Percentiles rank a stretch among this genome's conserved stretches.
Conservation (phyloP, 1,140 invertebrate genomes). For the Hypsibius dujardini region DNA sequence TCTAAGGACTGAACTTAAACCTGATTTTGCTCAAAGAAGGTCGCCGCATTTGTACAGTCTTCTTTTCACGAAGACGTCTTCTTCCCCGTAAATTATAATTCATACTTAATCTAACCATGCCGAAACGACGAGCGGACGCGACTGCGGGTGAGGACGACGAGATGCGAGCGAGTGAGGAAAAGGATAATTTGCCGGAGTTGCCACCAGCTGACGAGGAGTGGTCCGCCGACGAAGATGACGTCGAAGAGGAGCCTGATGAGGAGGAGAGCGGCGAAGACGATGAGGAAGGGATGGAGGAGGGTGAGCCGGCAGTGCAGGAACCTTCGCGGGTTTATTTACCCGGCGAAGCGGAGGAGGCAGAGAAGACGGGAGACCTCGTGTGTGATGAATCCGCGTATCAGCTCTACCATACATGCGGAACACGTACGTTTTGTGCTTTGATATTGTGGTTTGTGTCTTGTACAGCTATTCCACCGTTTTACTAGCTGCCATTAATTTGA, state of each 20-base stretch:
- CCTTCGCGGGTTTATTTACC: conserved; percentile 53
- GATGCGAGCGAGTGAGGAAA: no score
- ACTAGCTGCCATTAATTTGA: not conserved
- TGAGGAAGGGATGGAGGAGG: conserved; percentile 25
- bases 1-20: no score
- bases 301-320: conserved; percentile 24
- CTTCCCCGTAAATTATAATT: no score
- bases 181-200: no score
- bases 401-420: conserved; percentile 72
- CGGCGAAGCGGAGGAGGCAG: conserved; percentile 51
- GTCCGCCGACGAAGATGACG: conserved; percentile 20
- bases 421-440: conserved; percentile 40
- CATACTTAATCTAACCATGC: no score
- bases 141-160: no score
- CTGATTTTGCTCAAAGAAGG: no score
- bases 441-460: not conserved
- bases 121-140: no score
- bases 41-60: no score
- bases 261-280: conserved; percentile 25
- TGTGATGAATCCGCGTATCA: conserved; percentile 75
- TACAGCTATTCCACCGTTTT: not conserved
- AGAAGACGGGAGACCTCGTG: conserved; percentile 40
- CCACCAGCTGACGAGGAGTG: no score
- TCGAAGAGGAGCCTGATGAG: conserved; percentile 24
- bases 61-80: no score